Percentiles rank a stretch among this genome's conserved stretches.
Conservation (phyloP, 2,888 invertebrate species). For the Xestoiulus laeticollis region DNA sequence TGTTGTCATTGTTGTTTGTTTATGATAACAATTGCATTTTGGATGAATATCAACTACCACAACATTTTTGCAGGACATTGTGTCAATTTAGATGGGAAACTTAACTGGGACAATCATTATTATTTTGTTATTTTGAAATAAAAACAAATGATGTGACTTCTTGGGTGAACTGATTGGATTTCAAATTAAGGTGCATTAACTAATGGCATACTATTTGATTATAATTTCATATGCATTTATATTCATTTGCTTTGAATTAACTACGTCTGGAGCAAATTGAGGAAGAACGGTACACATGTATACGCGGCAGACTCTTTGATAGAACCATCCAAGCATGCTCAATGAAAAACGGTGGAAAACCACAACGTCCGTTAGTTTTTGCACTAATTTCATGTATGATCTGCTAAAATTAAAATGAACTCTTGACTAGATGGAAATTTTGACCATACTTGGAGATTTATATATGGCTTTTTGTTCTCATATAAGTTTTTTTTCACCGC, state of each 20-base stretch:
- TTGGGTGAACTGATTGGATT: neutral
- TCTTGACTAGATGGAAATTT: neutral
- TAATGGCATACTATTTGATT: too few species aligned
- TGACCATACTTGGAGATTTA: neutral
- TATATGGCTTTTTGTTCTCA: neutral
- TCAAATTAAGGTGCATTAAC: too few species aligned
- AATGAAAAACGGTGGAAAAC: neutral
- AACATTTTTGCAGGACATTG: neutral
- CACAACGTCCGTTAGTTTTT: neutral
- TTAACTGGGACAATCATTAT: neutral
- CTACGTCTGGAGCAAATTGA: neutral
- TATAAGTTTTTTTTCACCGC: neutral
- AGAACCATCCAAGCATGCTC: neutral
- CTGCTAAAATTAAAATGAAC: neutral
- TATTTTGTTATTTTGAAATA: neutral
- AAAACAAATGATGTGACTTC: too few species aligned
- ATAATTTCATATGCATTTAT: too few species aligned
- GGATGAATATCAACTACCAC: neutral
- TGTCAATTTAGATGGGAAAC: constrained; percentile 3
- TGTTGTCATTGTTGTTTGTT: neutral
- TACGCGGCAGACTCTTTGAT: neutral
- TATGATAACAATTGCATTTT: neutral
- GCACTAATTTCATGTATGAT: neutral
- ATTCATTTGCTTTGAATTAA: neutral
- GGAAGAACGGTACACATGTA: neutral